Evolutionary conservation across 2,113 vertebrate genomes (phyloP).

Genomic region (Gadus macrocephalus): DNA sequence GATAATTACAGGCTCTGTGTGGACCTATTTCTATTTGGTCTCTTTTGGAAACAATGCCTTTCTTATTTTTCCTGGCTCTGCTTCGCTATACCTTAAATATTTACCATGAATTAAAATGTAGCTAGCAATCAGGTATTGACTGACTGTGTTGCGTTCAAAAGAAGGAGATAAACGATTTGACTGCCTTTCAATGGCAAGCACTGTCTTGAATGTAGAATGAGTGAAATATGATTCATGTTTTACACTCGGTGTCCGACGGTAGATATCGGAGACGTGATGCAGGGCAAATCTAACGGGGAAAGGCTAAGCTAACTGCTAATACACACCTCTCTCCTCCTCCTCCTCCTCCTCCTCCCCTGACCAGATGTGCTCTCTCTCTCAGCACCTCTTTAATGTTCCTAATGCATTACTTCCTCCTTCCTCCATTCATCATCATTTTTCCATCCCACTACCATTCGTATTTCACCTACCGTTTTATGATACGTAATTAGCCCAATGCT

Average conservation of each 20-base stretch:
- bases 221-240: slow-evolving; percentile 8
- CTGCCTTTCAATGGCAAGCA: too few species aligned
- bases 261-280: slow-evolving; percentile 14
- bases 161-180: too few species aligned
- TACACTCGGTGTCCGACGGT: slow-evolving; percentile 15
- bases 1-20: too few species aligned
- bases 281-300: neutral
- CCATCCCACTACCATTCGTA: slow-evolving; percentile 46
- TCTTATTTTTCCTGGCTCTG: too few species aligned
- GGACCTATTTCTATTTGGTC: too few species aligned
- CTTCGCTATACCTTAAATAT: too few species aligned
- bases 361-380: slow-evolving; percentile 59
- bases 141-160: too few species aligned
- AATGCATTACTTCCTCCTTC: slow-evolving; percentile 57
- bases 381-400: slow-evolving; percentile 54
- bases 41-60: too few species aligned
- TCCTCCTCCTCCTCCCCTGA: slow-evolving; percentile 33
- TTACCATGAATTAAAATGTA: too few species aligned
- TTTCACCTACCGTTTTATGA: slow-evolving; percentile 42
- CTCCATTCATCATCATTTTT: slow-evolving; percentile 9
- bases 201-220: too few species aligned
- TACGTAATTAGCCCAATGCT: slow-evolving; percentile 47
- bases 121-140: too few species aligned
- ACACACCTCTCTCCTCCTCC: slow-evolving; percentile 20
- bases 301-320: slow-evolving; percentile 17